phyloP scores from a whole-genome alignment of 2,888 invertebrate species.

The Cistogaster globosa region DNA sequence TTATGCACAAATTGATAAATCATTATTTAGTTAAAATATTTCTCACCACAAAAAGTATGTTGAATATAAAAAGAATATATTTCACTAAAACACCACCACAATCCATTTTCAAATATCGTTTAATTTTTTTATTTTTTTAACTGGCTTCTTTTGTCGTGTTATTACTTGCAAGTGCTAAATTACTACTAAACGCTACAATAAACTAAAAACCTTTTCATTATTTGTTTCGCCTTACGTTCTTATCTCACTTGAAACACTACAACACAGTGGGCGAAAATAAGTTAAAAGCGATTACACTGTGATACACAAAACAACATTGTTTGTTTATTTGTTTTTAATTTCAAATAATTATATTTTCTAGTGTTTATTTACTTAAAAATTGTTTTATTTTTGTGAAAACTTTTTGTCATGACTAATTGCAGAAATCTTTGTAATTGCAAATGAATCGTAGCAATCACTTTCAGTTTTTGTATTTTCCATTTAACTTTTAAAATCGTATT shows the following conservation, averaged over 20 bases:
- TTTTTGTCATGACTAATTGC: too few species aligned
- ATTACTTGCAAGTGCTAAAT: constrained; percentile 17
- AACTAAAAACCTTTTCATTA: constrained; percentile 3
- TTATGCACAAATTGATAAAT: not conserved
- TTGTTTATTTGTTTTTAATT: too few species aligned
- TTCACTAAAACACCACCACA: constrained; percentile 91
- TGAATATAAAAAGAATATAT: constrained; percentile 92
- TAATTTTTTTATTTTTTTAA: not conserved
- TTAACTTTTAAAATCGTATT: too few species aligned
- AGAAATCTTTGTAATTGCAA: too few species aligned
- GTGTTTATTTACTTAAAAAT: too few species aligned
- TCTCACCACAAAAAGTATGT: constrained; percentile 90
- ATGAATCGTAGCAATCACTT: too few species aligned
- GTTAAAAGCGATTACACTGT: too few species aligned
- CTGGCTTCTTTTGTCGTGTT: constrained; percentile 78
- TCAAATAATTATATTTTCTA: too few species aligned
- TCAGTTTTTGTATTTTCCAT: too few species aligned
- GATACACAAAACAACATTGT: too few species aligned
- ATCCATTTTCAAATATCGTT: constrained; percentile 84
- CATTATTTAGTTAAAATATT: not conserved
- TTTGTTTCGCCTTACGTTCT: not conserved
- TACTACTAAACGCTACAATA: constrained; percentile 26
- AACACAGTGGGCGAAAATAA: not conserved
- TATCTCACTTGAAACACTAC: not conserved
- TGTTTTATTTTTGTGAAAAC: too few species aligned